Evolutionary conservation across 2,113 vertebrate genomes (phyloP).

Genomic region (Antechinus stuartii): DNA sequence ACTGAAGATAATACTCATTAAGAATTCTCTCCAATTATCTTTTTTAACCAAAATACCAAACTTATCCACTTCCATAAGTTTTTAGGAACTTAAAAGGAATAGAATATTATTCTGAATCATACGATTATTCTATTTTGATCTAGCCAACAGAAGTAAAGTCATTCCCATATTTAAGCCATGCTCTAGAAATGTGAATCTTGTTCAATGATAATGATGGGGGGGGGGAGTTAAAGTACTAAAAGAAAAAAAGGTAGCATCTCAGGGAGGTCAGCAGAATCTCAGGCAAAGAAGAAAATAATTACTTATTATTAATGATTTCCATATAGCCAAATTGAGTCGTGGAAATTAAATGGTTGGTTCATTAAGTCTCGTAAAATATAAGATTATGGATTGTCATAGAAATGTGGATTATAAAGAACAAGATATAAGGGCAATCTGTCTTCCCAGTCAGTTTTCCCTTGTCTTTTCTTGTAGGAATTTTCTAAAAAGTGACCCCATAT

Average conservation of each 20-base stretch:
- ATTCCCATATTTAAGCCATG: neutral
- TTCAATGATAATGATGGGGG: neutral
- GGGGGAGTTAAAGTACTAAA: neutral
- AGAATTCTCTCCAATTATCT: neutral
- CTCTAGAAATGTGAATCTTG: neutral
- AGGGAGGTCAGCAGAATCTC: neutral
- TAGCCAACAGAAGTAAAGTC: neutral
- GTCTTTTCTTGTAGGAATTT: neutral
- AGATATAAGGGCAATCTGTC: neutral
- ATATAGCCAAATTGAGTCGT: neutral
- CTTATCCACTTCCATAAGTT: constrained; percentile 18
- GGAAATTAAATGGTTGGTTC: neutral
- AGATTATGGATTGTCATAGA: neutral
- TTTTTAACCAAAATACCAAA: constrained; percentile 39
- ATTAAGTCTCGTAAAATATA: neutral
- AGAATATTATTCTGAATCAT: neutral
- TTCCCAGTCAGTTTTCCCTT: neutral
- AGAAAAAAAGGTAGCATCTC: neutral
- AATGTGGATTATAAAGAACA: neutral
- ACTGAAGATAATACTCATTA: constrained; percentile 11
- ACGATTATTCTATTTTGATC: neutral
- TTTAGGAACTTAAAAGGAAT: constrained; percentile 3
- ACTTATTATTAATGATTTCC: neutral
- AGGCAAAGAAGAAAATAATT: neutral
- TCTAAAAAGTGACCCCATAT: neutral